Conservation (phyloP, 2,888 invertebrate genomes). For the Chalcis sispes region DNA sequence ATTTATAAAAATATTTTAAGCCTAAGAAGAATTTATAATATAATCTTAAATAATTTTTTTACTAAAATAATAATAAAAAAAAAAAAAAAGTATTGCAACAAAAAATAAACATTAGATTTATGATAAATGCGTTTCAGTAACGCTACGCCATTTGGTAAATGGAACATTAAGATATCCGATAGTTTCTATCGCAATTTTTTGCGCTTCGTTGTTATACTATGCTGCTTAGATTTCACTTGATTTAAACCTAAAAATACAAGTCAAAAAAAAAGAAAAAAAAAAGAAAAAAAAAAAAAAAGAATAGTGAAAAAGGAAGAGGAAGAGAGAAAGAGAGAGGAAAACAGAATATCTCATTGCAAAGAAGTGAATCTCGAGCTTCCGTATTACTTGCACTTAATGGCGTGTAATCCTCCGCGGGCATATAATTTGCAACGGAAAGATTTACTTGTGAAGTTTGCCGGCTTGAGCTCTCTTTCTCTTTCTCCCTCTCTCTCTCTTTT, state of each 20-base stretch:
- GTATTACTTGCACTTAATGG: slow-evolving; percentile 63
- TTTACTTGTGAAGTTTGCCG: slow-evolving; percentile 64
- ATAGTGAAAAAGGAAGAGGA: too few species aligned
- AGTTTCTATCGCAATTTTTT: not conserved
- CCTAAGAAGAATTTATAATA: too few species aligned
- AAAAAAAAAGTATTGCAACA: too few species aligned
- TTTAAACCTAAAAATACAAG: slow-evolving; percentile 24
- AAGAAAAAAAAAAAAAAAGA: too few species aligned
- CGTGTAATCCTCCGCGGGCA: slow-evolving; percentile 60
- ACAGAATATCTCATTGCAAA: slow-evolving; percentile 37
- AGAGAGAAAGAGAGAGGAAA: too few species aligned
- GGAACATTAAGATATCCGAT: slow-evolving; percentile 17
- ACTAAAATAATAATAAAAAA: too few species aligned
- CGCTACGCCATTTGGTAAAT: not conserved
- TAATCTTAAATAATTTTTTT: too few species aligned
- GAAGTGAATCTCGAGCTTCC: slow-evolving; percentile 51
- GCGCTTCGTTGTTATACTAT: not conserved
- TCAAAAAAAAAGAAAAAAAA: too few species aligned
- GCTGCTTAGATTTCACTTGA: slow-evolving; percentile 15
- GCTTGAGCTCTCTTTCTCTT: slow-evolving; percentile 32
- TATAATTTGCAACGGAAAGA: slow-evolving; percentile 61
- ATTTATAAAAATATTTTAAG: too few species aligned
- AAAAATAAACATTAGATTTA: not conserved
- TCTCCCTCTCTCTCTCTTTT: too few species aligned
- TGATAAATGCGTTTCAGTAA: slow-evolving; percentile 9